These are phyloP conservation scores for Episyrphus balteatus DNA, from an alignment of 1,140 invertebrate species.

Conservation along the genomic window DNA sequence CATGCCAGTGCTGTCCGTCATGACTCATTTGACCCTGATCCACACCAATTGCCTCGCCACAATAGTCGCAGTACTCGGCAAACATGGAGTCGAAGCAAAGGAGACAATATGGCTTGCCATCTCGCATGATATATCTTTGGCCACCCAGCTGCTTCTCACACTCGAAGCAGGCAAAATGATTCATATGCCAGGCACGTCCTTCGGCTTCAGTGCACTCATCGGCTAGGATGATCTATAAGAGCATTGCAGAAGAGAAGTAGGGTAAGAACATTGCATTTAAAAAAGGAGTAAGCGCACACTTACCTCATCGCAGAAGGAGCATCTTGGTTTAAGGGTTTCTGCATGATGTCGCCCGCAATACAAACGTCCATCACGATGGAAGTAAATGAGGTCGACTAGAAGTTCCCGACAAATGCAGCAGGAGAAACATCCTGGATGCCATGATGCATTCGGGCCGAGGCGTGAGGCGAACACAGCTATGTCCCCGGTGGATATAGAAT, in stretches of 20 bases:
- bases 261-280: not conserved
- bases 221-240: conserved; percentile 82
- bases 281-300: conserved; percentile 11
- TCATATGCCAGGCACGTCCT: conserved; percentile 96
- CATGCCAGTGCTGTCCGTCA: conserved; percentile 97
- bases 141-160: conserved; percentile 91
- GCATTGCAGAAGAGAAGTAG: conserved; percentile 20
- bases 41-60: conserved; percentile 89
- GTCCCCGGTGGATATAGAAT: conserved; percentile 70
- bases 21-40: conserved; percentile 97
- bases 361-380: conserved; percentile 73
- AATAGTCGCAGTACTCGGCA: conserved; percentile 94
- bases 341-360: conserved; percentile 97
- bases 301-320: conserved; percentile 95
- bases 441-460: conserved; percentile 69
- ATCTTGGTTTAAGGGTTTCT: conserved; percentile 89
- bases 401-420: conserved; percentile 86
- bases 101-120: conserved; percentile 86
- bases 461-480: conserved; percentile 76
- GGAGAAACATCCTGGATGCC: conserved; percentile 90
- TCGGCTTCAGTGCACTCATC: conserved; percentile 99
- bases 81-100: conserved; percentile 92
- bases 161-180: conserved; percentile 93
- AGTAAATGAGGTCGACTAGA: conserved; percentile 95
- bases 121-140: conserved; percentile 94